Conservation (phyloP, 2,797 vertebrate species). For the Anguilla anguilla region DNA sequence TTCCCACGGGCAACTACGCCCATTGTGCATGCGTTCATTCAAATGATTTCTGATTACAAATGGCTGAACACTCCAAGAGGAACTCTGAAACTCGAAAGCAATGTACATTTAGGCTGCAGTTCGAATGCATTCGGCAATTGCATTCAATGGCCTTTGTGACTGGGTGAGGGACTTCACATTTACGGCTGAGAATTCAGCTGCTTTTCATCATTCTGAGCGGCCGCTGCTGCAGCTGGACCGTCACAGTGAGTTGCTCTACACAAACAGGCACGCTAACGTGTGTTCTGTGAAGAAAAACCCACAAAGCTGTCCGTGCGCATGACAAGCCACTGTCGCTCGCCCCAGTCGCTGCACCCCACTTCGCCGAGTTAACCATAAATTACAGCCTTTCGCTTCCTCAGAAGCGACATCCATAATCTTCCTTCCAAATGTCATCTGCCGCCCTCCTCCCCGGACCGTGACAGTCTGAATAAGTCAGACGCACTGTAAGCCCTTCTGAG, state of each 20-base stretch:
- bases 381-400: not conserved
- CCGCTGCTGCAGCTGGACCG: not conserved
- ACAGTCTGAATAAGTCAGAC: not conserved
- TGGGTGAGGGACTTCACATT: not conserved
- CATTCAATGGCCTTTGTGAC: not conserved
- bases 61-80: not conserved
- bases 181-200: not conserved
- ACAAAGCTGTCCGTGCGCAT: not conserved
- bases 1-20: not conserved
- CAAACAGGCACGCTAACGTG: not conserved
- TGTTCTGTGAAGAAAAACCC: not conserved
- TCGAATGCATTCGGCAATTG: not conserved
- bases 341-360: not conserved
- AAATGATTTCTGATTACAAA: not conserved
- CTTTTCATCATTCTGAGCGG: not conserved
- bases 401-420: not conserved
- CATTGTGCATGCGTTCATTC: not conserved
- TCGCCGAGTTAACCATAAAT: not conserved
- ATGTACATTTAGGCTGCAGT: not conserved
- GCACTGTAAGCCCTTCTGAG: not conserved
- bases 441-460: not conserved
- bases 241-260: not conserved
- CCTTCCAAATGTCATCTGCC: not conserved
- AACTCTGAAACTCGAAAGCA: not conserved
- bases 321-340: not conserved